Evolutionary conservation across 2,888 invertebrate genomes (phyloP), one percentile per base, ranked within the genome.

Genomic region (Chalcis sispes): DNA sequence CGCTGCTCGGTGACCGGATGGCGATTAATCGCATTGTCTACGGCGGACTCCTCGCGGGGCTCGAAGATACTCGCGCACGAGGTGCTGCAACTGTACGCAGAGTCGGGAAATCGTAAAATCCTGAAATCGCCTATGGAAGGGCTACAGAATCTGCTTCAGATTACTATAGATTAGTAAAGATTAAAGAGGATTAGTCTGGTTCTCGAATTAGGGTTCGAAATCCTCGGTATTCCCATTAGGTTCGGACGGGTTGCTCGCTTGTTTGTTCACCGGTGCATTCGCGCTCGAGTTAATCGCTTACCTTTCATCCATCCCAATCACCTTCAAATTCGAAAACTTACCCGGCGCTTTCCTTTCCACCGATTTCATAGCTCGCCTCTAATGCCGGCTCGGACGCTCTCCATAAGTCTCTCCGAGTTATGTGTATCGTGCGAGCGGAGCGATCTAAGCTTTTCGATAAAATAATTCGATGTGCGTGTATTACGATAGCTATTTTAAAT

Each of bases 101-200:
- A 46, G 18, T 25, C 15, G 42, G n/a, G 40, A 18, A 48, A 48
- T 62, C 48, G 27, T 62, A 18, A 46, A 62, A 46, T 48, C 40
- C 27, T 15, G n/a, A 46, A 27, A 46, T 32, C 50, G n/a, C 27
- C 32, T 13, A 5, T 50, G 20, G 13, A 27, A 15, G 61, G 61
- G 1, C n/a, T 48, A 25, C 1, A 48, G 50, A 64, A 52, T 52
- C 65, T 52, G 52, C 40, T 40, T 40, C 32, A 69, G 74, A 69
- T 74, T 69, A 69, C 48, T 50, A 58, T 64, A 75, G 75, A 75
- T 75, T 75, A 75, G 81, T 82, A 81, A 75, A 83, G 84, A 85
- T 85, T 84, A 85, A 79, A 81, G 77, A 40, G 79, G 80, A 84
- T 85, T 83, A 82, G 81, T 80, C 80, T 77, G 77, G 71, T 77